Conservation (phyloP, 2,113 vertebrate species). For the Numida meleagris region DNA sequence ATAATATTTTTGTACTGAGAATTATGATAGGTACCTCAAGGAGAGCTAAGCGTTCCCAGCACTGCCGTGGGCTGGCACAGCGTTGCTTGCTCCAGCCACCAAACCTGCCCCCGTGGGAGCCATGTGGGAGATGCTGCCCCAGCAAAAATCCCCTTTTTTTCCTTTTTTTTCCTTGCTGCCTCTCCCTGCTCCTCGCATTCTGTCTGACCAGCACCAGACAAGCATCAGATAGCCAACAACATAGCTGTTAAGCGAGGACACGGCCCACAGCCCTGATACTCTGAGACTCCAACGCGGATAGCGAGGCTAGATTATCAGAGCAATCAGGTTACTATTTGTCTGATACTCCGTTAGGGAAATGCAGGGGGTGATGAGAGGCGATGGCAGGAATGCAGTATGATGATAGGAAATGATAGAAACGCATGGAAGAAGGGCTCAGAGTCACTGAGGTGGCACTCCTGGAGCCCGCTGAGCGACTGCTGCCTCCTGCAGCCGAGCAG, state of each 20-base stretch:
- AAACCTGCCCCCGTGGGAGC: background rate
- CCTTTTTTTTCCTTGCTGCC: background rate
- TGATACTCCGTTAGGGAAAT: background rate
- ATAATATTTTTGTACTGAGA: constrained; percentile 37
- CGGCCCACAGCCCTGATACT: background rate
- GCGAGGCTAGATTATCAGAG: background rate
- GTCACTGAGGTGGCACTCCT: background rate
- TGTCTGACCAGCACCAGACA: background rate
- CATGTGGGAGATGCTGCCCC: background rate
- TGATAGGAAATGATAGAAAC: accelerated
- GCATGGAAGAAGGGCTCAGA: background rate
- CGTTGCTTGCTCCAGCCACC: background rate
- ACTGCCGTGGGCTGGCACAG: background rate
- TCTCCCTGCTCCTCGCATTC: background rate
- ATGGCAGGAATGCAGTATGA: background rate
- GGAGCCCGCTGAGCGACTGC: background rate
- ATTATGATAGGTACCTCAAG: background rate
- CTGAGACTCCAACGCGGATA: background rate
- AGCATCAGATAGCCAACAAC: background rate
- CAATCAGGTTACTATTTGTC: background rate
- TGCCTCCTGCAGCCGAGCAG: background rate
- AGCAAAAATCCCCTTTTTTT: background rate
- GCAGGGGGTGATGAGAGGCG: background rate
- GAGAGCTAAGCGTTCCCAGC: background rate
- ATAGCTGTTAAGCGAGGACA: background rate